These are phyloP conservation scores for Melanotaenia pygmaea DNA, from an alignment of 2,797 vertebrate genomes.

Conservation along the genomic window DNA sequence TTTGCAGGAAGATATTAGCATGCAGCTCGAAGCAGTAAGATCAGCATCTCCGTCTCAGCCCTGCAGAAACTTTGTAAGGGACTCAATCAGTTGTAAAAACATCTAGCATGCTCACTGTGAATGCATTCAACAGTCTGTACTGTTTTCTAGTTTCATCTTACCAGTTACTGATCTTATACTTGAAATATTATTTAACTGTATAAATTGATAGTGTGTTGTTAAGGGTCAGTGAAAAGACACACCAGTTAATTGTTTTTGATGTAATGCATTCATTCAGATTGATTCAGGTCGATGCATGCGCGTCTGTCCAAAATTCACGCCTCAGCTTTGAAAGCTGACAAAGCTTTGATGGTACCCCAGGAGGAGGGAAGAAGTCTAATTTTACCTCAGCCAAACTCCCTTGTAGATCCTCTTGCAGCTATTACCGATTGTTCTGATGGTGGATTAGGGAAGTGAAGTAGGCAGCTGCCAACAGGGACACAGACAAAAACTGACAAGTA, in stretches of 20 bases:
- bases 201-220: background rate
- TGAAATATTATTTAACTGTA: background rate
- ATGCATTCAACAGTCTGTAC: constrained; percentile 3
- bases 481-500: constrained; percentile 13
- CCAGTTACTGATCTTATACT: background rate
- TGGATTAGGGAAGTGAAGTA: constrained; percentile 24
- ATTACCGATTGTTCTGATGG: constrained; percentile 38
- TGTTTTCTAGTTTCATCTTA: background rate
- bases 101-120: constrained; percentile 13
- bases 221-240: background rate
- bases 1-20: constrained; percentile 36
- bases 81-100: constrained; percentile 24
- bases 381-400: constrained; percentile 42
- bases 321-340: constrained; percentile 29
- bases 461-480: constrained; percentile 31
- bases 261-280: background rate
- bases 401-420: constrained; percentile 30
- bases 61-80: constrained; percentile 36
- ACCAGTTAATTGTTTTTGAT: background rate
- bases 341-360: constrained; percentile 12
- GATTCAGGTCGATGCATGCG: background rate
- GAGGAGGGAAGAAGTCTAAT: constrained; percentile 26
- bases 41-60: constrained; percentile 43
- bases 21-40: constrained; percentile 39
- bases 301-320: background rate